A percentile compares a stretch with the other conserved stretches of the same genome.
Conservation (phyloP, 2,888 invertebrate genomes). For the Adineta ricciae region DNA sequence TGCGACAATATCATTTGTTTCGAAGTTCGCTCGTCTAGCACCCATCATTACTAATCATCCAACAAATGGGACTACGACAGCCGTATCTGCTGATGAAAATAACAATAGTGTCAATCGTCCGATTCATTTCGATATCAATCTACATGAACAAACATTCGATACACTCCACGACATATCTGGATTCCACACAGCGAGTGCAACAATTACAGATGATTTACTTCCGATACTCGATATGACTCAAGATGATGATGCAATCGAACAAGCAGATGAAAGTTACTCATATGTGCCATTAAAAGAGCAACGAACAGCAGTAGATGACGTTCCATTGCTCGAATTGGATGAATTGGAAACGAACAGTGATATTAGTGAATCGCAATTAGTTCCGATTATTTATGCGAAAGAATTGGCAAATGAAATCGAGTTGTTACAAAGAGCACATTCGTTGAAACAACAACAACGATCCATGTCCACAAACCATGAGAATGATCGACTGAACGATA, state of each 20-base stretch:
- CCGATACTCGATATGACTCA: neutral
- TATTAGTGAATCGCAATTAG: slow-evolving; percentile 21
- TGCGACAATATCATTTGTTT: neutral
- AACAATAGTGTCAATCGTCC: neutral
- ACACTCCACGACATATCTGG: neutral
- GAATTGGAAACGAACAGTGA: neutral
- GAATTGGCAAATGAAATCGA: slow-evolving; percentile 12
- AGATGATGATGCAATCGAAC: neutral
- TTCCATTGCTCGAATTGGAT: slow-evolving; percentile 20
- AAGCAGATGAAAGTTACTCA: neutral
- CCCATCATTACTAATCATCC: neutral
- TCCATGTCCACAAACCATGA: neutral
- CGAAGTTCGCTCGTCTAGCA: neutral
- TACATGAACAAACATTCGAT: neutral
- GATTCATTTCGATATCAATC: neutral
- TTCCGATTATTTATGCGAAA: slow-evolving; percentile 14
- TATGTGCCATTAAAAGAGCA: slow-evolving; percentile 16
- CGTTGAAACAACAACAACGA: slow-evolving; percentile 2
- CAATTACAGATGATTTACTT: neutral
- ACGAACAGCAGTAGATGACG: neutral
- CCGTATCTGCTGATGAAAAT: neutral
- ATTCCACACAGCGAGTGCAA: neutral
- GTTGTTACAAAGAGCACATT: slow-evolving; percentile 9
- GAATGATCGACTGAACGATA: neutral
- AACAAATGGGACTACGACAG: neutral